phyloP scores from a whole-genome alignment of 2,888 invertebrate genomes.

The Diplazon laetatorius region DNA sequence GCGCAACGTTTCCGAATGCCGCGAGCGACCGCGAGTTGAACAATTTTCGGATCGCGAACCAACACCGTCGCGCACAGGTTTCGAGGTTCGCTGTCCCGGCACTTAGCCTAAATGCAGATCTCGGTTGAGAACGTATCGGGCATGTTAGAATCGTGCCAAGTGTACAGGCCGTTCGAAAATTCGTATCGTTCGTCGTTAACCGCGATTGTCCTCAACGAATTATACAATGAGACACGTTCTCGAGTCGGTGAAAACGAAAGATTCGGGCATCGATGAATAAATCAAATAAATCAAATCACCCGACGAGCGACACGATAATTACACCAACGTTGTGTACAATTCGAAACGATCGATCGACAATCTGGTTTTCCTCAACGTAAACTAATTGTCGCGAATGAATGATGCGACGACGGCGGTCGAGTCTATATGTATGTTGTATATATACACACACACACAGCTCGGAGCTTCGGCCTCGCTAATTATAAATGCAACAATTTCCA shows the following conservation, averaged over 20 bases:
- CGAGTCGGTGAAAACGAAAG: background rate
- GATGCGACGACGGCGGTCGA: slow-evolving; percentile 34
- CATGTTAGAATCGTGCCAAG: slow-evolving; percentile 61
- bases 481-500: slow-evolving; percentile 61
- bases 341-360: slow-evolving; percentile 25
- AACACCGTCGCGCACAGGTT: slow-evolving; percentile 29
- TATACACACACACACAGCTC: background rate
- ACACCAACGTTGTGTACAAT: slow-evolving; percentile 18
- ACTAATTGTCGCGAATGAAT: slow-evolving; percentile 50
- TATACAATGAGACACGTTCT: slow-evolving; percentile 10
- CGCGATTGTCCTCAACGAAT: slow-evolving; percentile 23
- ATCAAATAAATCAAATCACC: slow-evolving; percentile 7
- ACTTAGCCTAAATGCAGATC: slow-evolving; percentile 61
- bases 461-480: slow-evolving; percentile 53
- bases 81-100: slow-evolving; percentile 24
- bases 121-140: slow-evolving; percentile 58
- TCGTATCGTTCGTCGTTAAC: slow-evolving; percentile 5
- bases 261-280: background rate
- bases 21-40: too few species aligned
- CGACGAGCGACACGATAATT: slow-evolving; percentile 3
- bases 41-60: slow-evolving; percentile 42
- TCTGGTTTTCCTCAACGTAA: slow-evolving; percentile 33
- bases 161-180: slow-evolving; percentile 60
- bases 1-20: too few species aligned
- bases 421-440: background rate